Percentiles rank a stretch among this genome's conserved stretches.
phyloP scores from a whole-genome alignment of 1,140 invertebrate genomes.

The Drosophila littoralis region DNA sequence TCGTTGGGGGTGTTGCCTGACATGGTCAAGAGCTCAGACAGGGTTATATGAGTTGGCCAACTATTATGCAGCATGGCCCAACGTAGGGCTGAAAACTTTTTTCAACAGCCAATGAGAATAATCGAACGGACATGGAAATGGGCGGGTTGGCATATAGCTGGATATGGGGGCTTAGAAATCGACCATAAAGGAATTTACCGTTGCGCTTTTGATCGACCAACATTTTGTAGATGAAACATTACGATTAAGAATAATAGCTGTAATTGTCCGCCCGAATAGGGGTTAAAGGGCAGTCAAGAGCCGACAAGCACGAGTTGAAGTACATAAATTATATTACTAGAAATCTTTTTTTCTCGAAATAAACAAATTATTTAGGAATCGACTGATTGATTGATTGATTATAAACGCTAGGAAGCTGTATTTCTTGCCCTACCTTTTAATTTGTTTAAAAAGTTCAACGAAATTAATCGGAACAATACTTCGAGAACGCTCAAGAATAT shows the following conservation, averaged over 20 bases:
- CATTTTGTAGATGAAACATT: slow-evolving; percentile 34
- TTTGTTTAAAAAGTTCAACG: too few species aligned
- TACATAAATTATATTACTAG: not conserved
- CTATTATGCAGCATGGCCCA: slow-evolving; percentile 64
- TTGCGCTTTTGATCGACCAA: slow-evolving; percentile 16
- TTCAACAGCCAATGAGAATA: slow-evolving; percentile 55
- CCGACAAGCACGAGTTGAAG: slow-evolving; percentile 7
- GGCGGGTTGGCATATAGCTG: slow-evolving; percentile 10
- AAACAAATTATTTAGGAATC: too few species aligned
- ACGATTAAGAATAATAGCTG: slow-evolving; percentile 36
- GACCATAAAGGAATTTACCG: slow-evolving; percentile 32
- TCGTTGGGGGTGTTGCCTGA: slow-evolving; percentile 38
- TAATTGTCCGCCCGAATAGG: not conserved
- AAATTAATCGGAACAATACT: too few species aligned
- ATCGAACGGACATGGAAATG: slow-evolving; percentile 4
- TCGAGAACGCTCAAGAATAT: too few species aligned
- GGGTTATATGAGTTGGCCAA: slow-evolving; percentile 64
- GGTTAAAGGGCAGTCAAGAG: slow-evolving; percentile 2
- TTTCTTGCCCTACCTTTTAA: too few species aligned
- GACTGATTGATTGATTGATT: too few species aligned
- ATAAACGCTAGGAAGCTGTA: too few species aligned
- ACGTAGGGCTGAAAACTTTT: slow-evolving; percentile 34
- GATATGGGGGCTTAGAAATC: slow-evolving; percentile 2
- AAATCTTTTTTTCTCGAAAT: not conserved
- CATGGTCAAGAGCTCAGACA: slow-evolving; percentile 12